These are phyloP conservation scores for Ophiodon elongatus DNA, from an alignment of 2,113 vertebrate species.

Conservation along the genomic window DNA sequence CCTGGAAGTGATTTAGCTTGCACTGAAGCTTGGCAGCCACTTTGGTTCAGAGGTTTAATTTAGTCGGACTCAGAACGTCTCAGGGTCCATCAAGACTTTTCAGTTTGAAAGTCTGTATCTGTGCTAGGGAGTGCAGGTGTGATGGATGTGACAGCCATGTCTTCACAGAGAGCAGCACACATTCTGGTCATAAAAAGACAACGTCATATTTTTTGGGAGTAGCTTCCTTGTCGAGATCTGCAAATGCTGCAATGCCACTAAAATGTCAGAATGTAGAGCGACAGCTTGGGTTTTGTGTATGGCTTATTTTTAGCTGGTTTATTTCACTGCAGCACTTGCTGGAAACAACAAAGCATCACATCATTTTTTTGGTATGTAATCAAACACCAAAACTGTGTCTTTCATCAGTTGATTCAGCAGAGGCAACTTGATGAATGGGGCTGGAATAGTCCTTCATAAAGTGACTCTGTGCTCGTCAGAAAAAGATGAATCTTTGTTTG, in stretches of 20 bases:
- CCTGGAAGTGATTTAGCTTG: constrained; percentile 75
- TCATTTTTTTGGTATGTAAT: neutral
- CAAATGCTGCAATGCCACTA: neutral
- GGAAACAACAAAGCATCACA: constrained; percentile 6
- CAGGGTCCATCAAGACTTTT: constrained; percentile 24
- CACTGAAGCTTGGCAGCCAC: constrained; percentile 63
- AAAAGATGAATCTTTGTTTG: constrained; percentile 52
- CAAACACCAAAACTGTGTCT: constrained; percentile 1
- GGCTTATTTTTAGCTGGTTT: neutral
- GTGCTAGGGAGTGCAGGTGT: neutral
- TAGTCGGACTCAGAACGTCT: neutral
- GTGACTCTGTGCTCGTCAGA: constrained; percentile 23
- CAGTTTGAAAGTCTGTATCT: neutral
- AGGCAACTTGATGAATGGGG: constrained; percentile 27
- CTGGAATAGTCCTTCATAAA: constrained; percentile 18
- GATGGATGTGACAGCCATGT: neutral
- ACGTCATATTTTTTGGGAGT: neutral
- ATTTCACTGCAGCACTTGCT: neutral
- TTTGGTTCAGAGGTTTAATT: constrained; percentile 46
- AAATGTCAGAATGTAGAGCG: neutral
- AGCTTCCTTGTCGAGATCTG: neutral
- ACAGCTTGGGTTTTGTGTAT: neutral
- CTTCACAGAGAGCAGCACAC: neutral
- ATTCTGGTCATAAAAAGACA: constrained; percentile 5
- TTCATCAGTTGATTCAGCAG: constrained; percentile 9